Evolutionary conservation across 2,797 vertebrate genomes (phyloP).

Genomic region (Gorsachius magnificus): DNA sequence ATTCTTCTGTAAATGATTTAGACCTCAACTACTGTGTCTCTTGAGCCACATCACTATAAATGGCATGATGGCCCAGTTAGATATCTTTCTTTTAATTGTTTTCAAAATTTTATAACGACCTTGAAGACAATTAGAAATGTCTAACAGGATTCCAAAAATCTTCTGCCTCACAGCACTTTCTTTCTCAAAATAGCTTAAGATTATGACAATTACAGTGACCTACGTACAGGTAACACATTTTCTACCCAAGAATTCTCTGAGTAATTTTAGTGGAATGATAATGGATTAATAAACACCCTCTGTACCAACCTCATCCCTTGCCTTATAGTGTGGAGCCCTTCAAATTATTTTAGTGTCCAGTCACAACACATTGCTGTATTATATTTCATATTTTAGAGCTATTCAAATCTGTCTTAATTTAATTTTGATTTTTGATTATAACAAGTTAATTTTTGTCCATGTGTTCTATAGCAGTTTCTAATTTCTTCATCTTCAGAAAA

Average conservation of each 20-base stretch:
- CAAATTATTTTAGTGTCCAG: background rate
- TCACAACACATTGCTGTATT: background rate
- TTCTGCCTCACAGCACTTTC: background rate
- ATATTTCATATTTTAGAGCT: background rate
- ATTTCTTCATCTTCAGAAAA: background rate
- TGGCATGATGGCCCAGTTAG: background rate
- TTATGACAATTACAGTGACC: background rate
- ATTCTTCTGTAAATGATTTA: background rate
- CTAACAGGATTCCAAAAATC: background rate
- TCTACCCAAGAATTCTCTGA: background rate
- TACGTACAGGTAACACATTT: background rate
- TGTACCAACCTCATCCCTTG: background rate
- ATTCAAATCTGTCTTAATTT: background rate
- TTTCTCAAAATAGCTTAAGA: background rate
- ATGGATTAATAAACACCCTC: background rate
- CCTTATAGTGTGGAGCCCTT: background rate
- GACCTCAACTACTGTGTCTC: background rate
- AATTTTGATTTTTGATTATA: background rate
- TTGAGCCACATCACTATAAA: background rate
- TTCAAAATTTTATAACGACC: background rate
- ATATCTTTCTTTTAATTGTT: background rate
- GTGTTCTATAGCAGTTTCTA: background rate
- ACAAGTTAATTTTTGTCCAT: background rate
- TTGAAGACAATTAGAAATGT: background rate
- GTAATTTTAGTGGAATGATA: background rate